Percentiles rank a stretch among this genome's conserved stretches.
Conservation (phyloP, 2,113 vertebrate genomes). For the Platysteira castanea region DNA sequence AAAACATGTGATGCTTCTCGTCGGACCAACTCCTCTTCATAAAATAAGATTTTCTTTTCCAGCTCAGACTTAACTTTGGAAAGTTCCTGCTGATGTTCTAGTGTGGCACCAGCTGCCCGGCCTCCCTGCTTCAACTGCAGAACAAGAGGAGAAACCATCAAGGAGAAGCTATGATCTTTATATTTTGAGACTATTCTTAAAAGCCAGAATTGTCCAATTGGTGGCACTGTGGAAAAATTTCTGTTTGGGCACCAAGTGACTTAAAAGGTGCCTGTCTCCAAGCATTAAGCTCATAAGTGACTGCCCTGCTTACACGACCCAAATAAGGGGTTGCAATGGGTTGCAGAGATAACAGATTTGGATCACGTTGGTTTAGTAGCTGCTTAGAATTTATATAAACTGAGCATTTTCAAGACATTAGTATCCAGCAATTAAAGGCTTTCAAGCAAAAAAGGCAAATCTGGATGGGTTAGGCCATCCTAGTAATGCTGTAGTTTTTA, state of each 20-base stretch:
- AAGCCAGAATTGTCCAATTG: neutral
- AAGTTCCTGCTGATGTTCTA: constrained; percentile 89
- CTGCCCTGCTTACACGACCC: neutral
- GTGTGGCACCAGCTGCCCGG: constrained; percentile 61
- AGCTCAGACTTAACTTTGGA: constrained; percentile 88
- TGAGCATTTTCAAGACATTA: neutral
- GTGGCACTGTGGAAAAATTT: neutral
- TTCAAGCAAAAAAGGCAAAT: neutral
- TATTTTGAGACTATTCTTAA: neutral
- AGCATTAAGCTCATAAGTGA: neutral
- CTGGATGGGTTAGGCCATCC: neutral
- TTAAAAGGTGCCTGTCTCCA: neutral
- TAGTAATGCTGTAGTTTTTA: neutral
- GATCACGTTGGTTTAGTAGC: neutral
- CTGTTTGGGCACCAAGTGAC: neutral
- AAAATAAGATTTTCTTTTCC: constrained; percentile 91
- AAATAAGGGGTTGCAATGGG: neutral
- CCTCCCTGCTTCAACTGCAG: constrained; percentile 85
- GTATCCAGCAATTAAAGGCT: neutral
- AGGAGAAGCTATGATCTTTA: neutral
- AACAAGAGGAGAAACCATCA: neutral
- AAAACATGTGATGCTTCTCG: constrained; percentile 86
- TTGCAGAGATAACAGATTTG: neutral
- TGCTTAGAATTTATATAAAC: neutral
- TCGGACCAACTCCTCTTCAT: constrained; percentile 89